Evolutionary conservation across 2,888 invertebrate species (phyloP), one percentile per base, ranked within the genome.

Genomic region (Cheilosia urbana): DNA sequence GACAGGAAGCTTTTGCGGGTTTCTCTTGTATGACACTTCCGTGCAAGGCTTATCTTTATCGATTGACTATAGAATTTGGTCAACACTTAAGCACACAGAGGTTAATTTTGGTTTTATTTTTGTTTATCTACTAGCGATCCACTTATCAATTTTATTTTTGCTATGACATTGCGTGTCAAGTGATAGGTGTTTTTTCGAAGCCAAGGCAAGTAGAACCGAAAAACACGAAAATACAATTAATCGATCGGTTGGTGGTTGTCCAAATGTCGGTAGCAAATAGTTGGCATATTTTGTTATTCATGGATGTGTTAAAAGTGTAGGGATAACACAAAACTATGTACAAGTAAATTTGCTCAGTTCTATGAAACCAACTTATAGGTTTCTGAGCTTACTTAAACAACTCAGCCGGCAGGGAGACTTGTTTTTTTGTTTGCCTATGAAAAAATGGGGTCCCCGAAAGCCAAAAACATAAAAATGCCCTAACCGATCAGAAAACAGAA

Each of bases 101-200:
- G 7, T 19, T 15, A n/a, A 51, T 27, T 34, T 51, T 49, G 45
- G 17, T 24, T 9, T 51, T 65, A 37, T 37, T 9, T 24, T 13
- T 40, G 51, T n/a, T 51, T 3, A 11, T 15, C 5, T 17, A 42
- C 40, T 40, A 30, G 40, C 19, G 17, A 7, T 55, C 34, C 19
- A 47, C 34, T 58, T 47, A 58, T 71, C 58, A 71, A 71, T 57
- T 71, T 47, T 66, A 51, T 65, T 51, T 51, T 21, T 5, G n/a
- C 27, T 58, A 37, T 13, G 47, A 40, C 27, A 42, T 75, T 47
- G 65, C 75, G 57, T 75, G 75, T 34, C 55, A 47, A 37, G 40
- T 27, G 37, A 27, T 53, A 49, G 37, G 55, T 21, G 24, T 40
- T 49, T 51, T 45, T 45, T 57, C 34, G 15, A 45, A 65, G 55